Conservation (phyloP, 2,797 vertebrate species). For the Platyrinchus mystaceus region DNA sequence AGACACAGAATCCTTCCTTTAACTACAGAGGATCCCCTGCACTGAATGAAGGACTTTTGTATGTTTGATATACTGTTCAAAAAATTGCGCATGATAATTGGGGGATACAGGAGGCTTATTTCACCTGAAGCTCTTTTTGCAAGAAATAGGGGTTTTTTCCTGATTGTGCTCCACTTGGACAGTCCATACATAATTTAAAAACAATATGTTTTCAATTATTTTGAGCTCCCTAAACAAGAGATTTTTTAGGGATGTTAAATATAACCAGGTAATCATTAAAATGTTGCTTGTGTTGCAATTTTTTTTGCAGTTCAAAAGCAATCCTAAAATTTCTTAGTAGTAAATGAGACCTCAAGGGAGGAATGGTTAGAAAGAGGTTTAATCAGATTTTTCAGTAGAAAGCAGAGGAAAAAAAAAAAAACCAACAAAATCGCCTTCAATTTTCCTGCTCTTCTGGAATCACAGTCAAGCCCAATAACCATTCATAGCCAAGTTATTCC, state of each 20-base stretch:
- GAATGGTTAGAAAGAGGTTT: slow-evolving; percentile 51
- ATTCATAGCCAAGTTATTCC: background rate
- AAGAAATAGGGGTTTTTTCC: background rate
- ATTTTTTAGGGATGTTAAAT: slow-evolving; percentile 65
- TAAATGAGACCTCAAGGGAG: slow-evolving; percentile 79
- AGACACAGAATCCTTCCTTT: background rate
- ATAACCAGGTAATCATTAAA: slow-evolving; percentile 77
- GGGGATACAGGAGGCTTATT: background rate
- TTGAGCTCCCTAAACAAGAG: slow-evolving; percentile 67
- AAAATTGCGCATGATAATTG: background rate
- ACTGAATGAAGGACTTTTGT: background rate
- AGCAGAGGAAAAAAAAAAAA: background rate
- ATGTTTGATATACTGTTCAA: background rate
- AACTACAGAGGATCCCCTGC: background rate
- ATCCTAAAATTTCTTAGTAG: slow-evolving; percentile 64
- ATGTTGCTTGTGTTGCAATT: slow-evolving; percentile 68
- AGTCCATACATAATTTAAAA: slow-evolving; percentile 71
- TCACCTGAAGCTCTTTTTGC: background rate
- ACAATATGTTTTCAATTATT: slow-evolving; percentile 72
- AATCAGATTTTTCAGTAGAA: slow-evolving; percentile 56
- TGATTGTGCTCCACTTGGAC: background rate
- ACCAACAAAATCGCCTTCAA: background rate
- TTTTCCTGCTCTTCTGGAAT: slow-evolving; percentile 24
- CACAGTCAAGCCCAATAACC: background rate
- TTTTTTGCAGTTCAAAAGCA: slow-evolving; percentile 70